Evolutionary conservation across 2,888 invertebrate species (phyloP), one percentile per base, ranked within the genome.

Genomic region (Coenonympha glycerion): DNA sequence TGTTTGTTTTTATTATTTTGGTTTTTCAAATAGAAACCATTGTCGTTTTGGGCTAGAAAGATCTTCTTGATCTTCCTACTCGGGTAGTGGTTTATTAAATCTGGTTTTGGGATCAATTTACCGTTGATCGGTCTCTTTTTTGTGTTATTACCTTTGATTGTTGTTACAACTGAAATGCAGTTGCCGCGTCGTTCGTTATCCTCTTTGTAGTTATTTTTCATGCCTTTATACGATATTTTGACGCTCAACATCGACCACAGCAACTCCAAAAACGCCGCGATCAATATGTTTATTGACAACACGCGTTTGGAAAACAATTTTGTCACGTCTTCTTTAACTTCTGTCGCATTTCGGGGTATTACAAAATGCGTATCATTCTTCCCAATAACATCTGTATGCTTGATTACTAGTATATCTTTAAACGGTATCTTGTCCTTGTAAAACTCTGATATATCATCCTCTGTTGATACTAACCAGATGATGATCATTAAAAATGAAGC

Each of bases 181-280:
- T 88, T 88, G 0, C 88, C 83, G 49, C 85, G 71, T n/a, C 82
- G 66, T 9, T 83, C 76, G 2, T 78, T 76, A 16, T 88, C 89
- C n/a, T 89, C 89, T 49, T 89, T 89, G 60, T 91, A 90, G 31
- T 75, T 80, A 53, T 87, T 90, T 51, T 72, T 86, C 90, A 91
- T 91, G 18, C 92, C 92, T 56, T 83, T 87, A 58, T 89, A 89
- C 0, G 90, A 87, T 18, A 91, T 87, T 66, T 87, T 90, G 0
- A 89, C 73, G 39, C 90, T 90, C 13, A 92, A 66, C 21, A 89
- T 66, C 0, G 91, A 91, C 91, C 91, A 92, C 0, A 90, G 68
- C 0, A 89, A 57, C 61, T 91, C 91, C 13, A 91, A 56, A 41
- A 89, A 73, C 1, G 90, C 87, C 0, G 90, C 89, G 15, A 91